Conservation (phyloP, 2,113 vertebrate species). For the Carettochelys insculpta region DNA sequence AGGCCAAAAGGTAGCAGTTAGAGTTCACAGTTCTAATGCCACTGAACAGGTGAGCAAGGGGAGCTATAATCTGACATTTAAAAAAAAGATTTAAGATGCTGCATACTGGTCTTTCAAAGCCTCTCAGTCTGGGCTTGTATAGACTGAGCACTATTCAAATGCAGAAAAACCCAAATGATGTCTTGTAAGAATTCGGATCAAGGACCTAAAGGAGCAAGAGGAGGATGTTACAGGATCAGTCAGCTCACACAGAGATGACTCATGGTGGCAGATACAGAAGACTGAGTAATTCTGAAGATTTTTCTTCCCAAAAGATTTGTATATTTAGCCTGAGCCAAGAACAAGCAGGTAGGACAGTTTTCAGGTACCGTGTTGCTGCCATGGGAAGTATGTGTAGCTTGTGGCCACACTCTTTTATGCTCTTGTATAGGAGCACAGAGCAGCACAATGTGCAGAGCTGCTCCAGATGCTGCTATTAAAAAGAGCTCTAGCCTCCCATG, state of each 20-base stretch:
- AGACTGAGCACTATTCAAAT: not conserved
- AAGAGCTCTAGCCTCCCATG: not conserved
- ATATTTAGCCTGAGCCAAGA: not conserved
- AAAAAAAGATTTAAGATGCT: not conserved
- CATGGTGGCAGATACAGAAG: not conserved
- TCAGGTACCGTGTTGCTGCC: not conserved
- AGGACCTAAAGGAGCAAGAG: not conserved
- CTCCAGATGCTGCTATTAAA: constrained; percentile 42
- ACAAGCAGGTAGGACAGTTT: not conserved
- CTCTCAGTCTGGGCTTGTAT: not conserved
- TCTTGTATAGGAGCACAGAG: not conserved
- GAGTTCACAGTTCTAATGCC: not conserved
- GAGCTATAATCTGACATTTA: not conserved
- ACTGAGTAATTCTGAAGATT: not conserved
- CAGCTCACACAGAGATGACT: not conserved
- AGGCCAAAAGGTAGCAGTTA: too few species aligned
- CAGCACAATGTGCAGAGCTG: constrained; percentile 19
- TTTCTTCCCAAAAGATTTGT: constrained; percentile 12
- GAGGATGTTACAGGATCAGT: not conserved
- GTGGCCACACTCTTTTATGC: not conserved
- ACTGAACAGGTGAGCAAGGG: not conserved
- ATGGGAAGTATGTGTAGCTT: not conserved
- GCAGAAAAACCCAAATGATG: not conserved
- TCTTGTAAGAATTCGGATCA: not conserved
- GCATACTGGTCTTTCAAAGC: not conserved